A percentile compares a stretch with the other conserved stretches of the same genome.
Evolutionary conservation across 2,113 vertebrate species (phyloP).

Genomic region (Motacilla tschutschensis): DNA sequence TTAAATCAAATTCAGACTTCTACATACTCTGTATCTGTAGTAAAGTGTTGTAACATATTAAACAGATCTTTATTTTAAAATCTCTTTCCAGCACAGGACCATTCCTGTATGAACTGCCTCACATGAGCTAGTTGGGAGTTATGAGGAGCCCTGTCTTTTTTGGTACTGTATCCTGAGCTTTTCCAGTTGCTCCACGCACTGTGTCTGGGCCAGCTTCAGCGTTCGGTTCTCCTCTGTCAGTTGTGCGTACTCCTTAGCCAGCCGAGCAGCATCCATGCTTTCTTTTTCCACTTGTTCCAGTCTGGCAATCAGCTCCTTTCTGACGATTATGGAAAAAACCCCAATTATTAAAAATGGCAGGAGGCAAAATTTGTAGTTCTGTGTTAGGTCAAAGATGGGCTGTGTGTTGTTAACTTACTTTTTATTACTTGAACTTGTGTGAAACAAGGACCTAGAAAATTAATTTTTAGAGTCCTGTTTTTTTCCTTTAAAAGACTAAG

Average conservation of each 20-base stretch:
- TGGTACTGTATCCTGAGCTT: slow-evolving; percentile 84
- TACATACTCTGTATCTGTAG: slow-evolving; percentile 51
- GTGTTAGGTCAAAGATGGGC: not conserved
- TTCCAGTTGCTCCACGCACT: slow-evolving; percentile 89
- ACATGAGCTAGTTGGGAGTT: slow-evolving; percentile 60
- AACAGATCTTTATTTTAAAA: slow-evolving; percentile 52
- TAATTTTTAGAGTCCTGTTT: not conserved
- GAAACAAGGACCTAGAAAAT: not conserved
- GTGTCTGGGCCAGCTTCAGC: slow-evolving; percentile 85
- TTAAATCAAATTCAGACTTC: slow-evolving; percentile 61
- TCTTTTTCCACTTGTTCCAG: slow-evolving; percentile 90
- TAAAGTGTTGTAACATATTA: slow-evolving; percentile 50
- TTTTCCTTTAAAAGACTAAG: not conserved
- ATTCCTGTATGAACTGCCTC: slow-evolving; percentile 5
- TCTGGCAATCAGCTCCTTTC: slow-evolving; percentile 89
- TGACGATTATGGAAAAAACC: not conserved
- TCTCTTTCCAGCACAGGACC: slow-evolving; percentile 27
- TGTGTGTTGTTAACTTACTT: not conserved
- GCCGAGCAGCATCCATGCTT: slow-evolving; percentile 83
- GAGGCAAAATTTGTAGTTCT: not conserved
- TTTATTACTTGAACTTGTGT: not conserved
- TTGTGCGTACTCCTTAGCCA: slow-evolving; percentile 87
- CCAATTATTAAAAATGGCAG: not conserved
- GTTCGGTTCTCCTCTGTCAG: slow-evolving; percentile 91
- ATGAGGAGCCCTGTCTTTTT: slow-evolving; percentile 88